Percentiles rank a stretch among this genome's conserved stretches.
Evolutionary conservation across 2,797 vertebrate genomes (phyloP).

Genomic region (Psittacula derbiana): DNA sequence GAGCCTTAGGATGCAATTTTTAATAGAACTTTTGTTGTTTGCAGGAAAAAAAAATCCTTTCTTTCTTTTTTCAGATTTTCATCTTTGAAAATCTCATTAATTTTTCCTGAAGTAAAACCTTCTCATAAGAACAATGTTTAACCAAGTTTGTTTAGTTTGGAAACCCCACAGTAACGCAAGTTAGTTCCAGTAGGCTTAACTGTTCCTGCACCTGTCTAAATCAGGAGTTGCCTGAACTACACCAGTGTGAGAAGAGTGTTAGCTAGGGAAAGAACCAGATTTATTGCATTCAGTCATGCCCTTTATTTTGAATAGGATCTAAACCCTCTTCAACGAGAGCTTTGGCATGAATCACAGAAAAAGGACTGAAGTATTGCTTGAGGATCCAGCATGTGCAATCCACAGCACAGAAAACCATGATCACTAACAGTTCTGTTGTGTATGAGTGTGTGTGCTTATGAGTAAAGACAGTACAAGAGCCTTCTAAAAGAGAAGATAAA

Average conservation of each 20-base stretch:
- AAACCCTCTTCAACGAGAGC: neutral
- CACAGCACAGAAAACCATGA: neutral
- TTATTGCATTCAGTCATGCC: neutral
- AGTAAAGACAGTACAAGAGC: neutral
- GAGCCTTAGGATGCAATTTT: neutral
- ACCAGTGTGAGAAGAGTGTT: neutral
- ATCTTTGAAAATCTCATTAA: neutral
- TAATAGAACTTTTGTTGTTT: neutral
- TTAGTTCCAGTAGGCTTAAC: neutral
- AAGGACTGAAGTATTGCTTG: neutral
- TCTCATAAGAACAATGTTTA: neutral
- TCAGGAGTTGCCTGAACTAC: neutral
- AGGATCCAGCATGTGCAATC: neutral
- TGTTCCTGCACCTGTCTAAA: neutral
- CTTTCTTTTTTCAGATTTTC: neutral
- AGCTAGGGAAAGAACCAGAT: neutral
- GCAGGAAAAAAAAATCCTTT: neutral
- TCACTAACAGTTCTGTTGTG: neutral
- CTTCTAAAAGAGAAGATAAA: neutral
- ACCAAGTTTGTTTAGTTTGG: neutral
- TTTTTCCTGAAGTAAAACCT: neutral
- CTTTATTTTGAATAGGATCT: neutral
- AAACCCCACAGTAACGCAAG: neutral
- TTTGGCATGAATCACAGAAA: neutral
- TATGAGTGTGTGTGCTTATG: neutral